Conservation (phyloP, 2,113 vertebrate genomes). For the Tachysurus vachellii region DNA sequence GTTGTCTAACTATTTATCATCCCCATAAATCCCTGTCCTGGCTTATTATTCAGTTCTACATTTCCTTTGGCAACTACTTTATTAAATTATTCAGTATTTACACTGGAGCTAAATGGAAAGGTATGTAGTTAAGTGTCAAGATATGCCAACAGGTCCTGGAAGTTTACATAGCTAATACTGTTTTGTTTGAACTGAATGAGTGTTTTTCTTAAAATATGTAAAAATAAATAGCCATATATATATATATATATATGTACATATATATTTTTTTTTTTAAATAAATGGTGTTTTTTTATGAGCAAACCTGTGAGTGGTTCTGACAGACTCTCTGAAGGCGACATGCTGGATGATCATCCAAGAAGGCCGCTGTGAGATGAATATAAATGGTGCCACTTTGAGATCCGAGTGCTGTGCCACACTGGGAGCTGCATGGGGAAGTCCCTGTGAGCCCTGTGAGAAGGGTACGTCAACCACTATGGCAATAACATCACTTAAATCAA, state of each 20-base stretch:
- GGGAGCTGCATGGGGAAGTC: conserved; percentile 80
- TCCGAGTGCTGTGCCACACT: conserved; percentile 80
- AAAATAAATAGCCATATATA: neutral
- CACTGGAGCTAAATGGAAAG: neutral
- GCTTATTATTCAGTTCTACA: neutral
- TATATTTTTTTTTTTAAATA: neutral
- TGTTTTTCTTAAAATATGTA: neutral
- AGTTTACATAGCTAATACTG: neutral
- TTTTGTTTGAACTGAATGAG: neutral
- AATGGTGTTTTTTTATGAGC: neutral
- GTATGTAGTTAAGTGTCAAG: neutral
- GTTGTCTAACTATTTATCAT: neutral
- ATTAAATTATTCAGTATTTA: neutral
- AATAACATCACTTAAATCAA: neutral
- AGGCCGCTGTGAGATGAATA: conserved; percentile 77
- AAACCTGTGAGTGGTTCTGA: neutral
- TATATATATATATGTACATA: too few relatives aligned
- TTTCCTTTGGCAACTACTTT: neutral
- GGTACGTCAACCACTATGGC: conserved; percentile 60
- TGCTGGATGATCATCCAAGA: conserved; percentile 78
- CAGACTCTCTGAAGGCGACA: conserved; percentile 79
- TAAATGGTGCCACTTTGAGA: conserved; percentile 78
- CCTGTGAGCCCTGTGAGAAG: conserved; percentile 75
- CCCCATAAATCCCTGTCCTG: neutral
- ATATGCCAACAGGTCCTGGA: neutral